Percentiles rank a stretch among this genome's conserved stretches.
Evolutionary conservation across 2,113 vertebrate species (phyloP).

Genomic region (Nerophis ophidion): DNA sequence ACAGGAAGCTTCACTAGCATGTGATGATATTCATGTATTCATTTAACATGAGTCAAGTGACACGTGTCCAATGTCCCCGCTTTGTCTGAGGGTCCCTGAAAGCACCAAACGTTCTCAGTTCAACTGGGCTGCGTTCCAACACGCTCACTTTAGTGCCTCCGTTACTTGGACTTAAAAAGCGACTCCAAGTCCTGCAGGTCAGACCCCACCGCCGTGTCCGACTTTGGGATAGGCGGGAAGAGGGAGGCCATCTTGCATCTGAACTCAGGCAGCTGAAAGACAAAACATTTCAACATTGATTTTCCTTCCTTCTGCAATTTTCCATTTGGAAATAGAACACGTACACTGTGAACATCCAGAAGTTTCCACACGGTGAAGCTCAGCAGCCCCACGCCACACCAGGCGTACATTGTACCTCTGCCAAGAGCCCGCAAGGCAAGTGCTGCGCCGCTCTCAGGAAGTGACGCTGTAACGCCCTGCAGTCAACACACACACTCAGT

Average conservation of each 20-base stretch:
- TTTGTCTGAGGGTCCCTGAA: neutral
- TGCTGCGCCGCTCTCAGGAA: neutral
- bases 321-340: neutral
- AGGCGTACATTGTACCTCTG: neutral
- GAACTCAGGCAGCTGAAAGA: conserved; percentile 1
- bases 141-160: neutral
- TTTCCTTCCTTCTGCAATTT: neutral
- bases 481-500: neutral
- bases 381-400: neutral
- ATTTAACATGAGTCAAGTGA: too few relatives aligned
- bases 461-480: neutral
- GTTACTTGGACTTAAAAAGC: conserved; percentile 1
- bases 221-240: neutral
- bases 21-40: too few relatives aligned
- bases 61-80: neutral
- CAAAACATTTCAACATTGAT: neutral
- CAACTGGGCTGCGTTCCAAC: neutral
- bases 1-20: too few relatives aligned
- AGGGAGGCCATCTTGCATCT: neutral
- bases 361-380: neutral
- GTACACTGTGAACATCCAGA: neutral
- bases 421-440: conserved; percentile 3
- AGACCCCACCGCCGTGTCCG: neutral
- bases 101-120: neutral
- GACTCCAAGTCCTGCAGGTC: neutral